These are phyloP conservation scores for Bombus breviceps DNA, from an alignment of 1,140 invertebrate species.

Conservation along the genomic window DNA sequence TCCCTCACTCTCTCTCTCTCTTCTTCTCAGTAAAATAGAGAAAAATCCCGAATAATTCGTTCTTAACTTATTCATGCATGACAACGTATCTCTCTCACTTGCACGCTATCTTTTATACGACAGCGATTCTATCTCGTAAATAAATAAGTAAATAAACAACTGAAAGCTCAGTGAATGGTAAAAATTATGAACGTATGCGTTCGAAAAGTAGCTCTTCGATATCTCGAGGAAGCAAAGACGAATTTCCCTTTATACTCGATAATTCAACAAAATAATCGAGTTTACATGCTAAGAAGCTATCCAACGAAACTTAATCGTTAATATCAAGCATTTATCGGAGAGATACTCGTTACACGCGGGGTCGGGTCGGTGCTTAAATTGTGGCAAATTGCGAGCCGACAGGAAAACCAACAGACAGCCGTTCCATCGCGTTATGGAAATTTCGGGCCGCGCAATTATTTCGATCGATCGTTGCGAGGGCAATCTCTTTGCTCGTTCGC, in stretches of 20 bases:
- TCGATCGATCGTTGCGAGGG: constrained; percentile 33
- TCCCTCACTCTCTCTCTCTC: not conserved
- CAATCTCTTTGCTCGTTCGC: constrained; percentile 39
- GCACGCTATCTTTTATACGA: too few relatives aligned
- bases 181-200: too few relatives aligned
- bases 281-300: not conserved
- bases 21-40: not conserved
- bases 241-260: not conserved
- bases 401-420: constrained; percentile 7
- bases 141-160: too few relatives aligned
- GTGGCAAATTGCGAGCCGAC: constrained; percentile 3
- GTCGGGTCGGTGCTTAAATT: not conserved
- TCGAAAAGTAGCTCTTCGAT: not conserved
- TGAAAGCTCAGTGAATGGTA: too few relatives aligned
- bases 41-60: not conserved
- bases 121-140: too few relatives aligned
- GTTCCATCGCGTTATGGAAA: constrained; percentile 43
- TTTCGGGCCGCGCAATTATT: constrained; percentile 39
- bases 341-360: not conserved
- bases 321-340: not conserved
- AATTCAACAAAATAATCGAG: not conserved
- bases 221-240: too few relatives aligned
- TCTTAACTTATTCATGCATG: too few relatives aligned
- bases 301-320: not conserved
- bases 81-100: too few relatives aligned